These are phyloP conservation scores for Archips xylosteana DNA, from an alignment of 2,888 invertebrate species.

Conservation along the genomic window DNA sequence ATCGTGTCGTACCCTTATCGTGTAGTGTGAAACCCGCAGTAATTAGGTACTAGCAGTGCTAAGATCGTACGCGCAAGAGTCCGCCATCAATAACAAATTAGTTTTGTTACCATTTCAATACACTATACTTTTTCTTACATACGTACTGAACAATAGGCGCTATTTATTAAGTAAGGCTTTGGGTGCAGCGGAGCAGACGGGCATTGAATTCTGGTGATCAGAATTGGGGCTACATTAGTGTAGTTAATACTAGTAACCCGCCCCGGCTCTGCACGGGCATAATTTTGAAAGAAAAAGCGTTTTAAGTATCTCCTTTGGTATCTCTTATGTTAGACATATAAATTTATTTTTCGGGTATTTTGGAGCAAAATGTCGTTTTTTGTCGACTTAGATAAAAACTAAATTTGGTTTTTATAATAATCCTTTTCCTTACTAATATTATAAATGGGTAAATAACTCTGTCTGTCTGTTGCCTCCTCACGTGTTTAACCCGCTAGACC, in stretches of 20 bases:
- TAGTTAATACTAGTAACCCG: neutral
- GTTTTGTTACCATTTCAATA: constrained; percentile 70
- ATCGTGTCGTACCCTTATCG: constrained; percentile 56
- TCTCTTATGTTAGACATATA: too few relatives aligned
- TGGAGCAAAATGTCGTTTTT: too few relatives aligned
- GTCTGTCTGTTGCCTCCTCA: too few relatives aligned
- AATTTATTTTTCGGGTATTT: too few relatives aligned
- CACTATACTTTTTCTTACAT: constrained; percentile 43
- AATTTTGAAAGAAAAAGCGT: too few relatives aligned
- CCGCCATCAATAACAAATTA: constrained; percentile 79
- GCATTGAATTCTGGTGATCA: constrained; percentile 24
- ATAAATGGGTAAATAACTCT: too few relatives aligned
- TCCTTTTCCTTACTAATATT: too few relatives aligned
- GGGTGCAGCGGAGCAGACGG: constrained; percentile 21
- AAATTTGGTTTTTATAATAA: too few relatives aligned
- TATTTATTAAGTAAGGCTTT: constrained; percentile 26
- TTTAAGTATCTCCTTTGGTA: too few relatives aligned
- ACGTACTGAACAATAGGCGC: constrained; percentile 31
- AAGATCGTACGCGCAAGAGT: constrained; percentile 69
- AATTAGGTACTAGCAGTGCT: constrained; percentile 70
- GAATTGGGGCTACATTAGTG: constrained; percentile 10
- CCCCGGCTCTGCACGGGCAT: too few relatives aligned
- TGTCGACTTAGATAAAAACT: too few relatives aligned
- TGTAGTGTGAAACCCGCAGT: constrained; percentile 61
- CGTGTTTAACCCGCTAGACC: too few relatives aligned